These are phyloP conservation scores for Tipula unca DNA, from an alignment of 2,888 invertebrate species.

Conservation along the genomic window DNA sequence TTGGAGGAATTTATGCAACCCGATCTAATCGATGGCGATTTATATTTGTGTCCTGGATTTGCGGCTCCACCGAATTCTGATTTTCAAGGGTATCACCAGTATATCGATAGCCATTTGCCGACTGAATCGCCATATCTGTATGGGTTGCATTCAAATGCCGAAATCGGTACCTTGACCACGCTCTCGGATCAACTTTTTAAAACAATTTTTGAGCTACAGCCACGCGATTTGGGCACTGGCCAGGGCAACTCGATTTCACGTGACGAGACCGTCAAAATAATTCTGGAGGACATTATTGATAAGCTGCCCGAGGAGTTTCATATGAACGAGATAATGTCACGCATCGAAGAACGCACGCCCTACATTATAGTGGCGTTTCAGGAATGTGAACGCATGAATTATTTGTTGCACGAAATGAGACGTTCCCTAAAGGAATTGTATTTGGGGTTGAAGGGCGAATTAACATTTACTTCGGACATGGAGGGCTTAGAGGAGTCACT, in stretches of 20 bases:
- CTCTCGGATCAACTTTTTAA: conserved; percentile 78
- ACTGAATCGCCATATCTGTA: conserved; percentile 49
- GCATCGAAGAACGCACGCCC: conserved; percentile 82
- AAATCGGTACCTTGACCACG: conserved; percentile 85
- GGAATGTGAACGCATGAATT: conserved; percentile 93
- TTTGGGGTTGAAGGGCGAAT: conserved; percentile 87
- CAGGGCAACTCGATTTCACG: conserved; percentile 54
- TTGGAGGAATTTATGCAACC: conserved; percentile 81
- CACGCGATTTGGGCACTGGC: conserved; percentile 65
- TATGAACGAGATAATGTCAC: conserved; percentile 73
- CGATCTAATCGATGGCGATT: conserved; percentile 79
- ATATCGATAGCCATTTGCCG: conserved; percentile 79
- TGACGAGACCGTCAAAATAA: conserved; percentile 60
- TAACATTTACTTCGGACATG: conserved; percentile 90
- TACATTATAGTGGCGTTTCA: conserved; percentile 87
- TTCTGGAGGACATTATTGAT: conserved; percentile 79
- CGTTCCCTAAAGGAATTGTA: conserved; percentile 78
- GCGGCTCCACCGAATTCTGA: conserved; percentile 81
- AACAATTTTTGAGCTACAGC: conserved; percentile 83
- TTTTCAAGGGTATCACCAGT: conserved; percentile 76
- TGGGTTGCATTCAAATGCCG: conserved; percentile 80
- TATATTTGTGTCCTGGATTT: conserved; percentile 74
- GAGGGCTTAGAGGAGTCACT: conserved; percentile 75
- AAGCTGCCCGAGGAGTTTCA: conserved; percentile 85
- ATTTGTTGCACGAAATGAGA: conserved; percentile 69